Evolutionary conservation across 1,140 invertebrate genomes (phyloP).

Genomic region (Adoxophyes honmai): DNA sequence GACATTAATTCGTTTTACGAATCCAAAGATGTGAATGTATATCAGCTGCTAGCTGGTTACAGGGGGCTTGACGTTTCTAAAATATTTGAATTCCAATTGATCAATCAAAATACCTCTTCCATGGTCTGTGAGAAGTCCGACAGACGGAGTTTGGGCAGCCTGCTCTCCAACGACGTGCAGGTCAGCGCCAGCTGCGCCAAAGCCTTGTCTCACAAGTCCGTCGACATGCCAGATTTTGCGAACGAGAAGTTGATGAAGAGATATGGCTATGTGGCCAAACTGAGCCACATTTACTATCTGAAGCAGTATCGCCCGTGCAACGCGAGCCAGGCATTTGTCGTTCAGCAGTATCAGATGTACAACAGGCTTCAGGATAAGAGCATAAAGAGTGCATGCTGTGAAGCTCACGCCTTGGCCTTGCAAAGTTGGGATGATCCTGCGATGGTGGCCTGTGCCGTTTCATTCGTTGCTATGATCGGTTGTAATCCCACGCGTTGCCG

Average conservation of each 20-base stretch:
- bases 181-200: conserved; percentile 45
- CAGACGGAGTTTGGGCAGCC: conserved; percentile 65
- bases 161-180: conserved; percentile 54
- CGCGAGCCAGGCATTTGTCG: conserved; percentile 76
- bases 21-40: conserved; percentile 76
- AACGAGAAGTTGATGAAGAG: conserved; percentile 76
- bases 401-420: conserved; percentile 78
- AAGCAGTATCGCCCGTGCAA: conserved; percentile 81
- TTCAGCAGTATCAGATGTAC: conserved; percentile 69
- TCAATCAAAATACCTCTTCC: conserved; percentile 56
- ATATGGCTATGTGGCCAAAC: conserved; percentile 79
- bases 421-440: conserved; percentile 77
- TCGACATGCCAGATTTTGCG: conserved; percentile 78
- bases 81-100: conserved; percentile 77
- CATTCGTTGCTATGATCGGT: conserved; percentile 81
- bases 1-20: conserved; percentile 48
- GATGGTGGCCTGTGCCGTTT: conserved; percentile 78
- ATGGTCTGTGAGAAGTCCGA: conserved; percentile 54
- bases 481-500: conserved; percentile 78
- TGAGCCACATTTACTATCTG: conserved; percentile 81
- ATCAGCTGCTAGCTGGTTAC: conserved; percentile 78
- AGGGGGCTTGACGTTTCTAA: conserved; percentile 76
- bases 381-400: conserved; percentile 76
- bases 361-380: conserved; percentile 68
- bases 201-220: conserved; percentile 54